Evolutionary conservation across 2,888 invertebrate genomes (phyloP).

Genomic region (Monopis laevigella): DNA sequence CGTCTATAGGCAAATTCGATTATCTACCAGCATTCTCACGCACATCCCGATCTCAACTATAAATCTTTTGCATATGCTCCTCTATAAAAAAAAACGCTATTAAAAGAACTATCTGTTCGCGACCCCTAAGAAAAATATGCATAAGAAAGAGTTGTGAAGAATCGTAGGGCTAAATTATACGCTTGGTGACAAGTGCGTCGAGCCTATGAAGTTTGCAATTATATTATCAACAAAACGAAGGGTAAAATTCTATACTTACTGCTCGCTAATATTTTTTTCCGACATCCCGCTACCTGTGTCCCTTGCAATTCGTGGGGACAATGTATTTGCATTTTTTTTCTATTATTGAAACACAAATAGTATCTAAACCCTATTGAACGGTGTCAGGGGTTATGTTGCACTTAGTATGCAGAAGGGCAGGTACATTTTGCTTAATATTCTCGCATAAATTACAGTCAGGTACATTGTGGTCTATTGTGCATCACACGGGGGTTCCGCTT

Average conservation of each 20-base stretch:
- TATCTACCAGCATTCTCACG: constrained; percentile 63
- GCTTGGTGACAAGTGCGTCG: constrained; percentile 58
- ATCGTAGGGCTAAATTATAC: constrained; percentile 60
- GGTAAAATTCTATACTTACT: constrained; percentile 37
- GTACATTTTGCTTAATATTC: constrained; percentile 68
- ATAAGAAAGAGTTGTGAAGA: constrained; percentile 40
- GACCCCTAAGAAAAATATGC: constrained; percentile 49
- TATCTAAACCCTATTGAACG: constrained; percentile 66
- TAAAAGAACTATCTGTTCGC: constrained; percentile 60
- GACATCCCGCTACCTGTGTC: constrained; percentile 42
- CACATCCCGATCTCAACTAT: constrained; percentile 54
- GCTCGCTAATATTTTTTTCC: constrained; percentile 37
- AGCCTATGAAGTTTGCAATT: constrained; percentile 37
- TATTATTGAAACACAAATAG: constrained; percentile 62
- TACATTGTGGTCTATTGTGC: constrained; percentile 63
- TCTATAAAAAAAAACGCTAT: constrained; percentile 56
- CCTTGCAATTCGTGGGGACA: constrained; percentile 50
- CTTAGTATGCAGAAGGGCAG: constrained; percentile 69
- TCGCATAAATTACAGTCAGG: constrained; percentile 70
- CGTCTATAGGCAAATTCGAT: constrained; percentile 65
- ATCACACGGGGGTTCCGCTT: constrained; percentile 33
- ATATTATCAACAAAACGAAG: too few species aligned
- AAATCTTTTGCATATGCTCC: constrained; percentile 63
- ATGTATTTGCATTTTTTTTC: constrained; percentile 66
- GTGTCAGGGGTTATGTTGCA: constrained; percentile 69